Base-by-base conservation (phyloP, 2,888 invertebrate species). In the Fabriciana adippe region DNA sequence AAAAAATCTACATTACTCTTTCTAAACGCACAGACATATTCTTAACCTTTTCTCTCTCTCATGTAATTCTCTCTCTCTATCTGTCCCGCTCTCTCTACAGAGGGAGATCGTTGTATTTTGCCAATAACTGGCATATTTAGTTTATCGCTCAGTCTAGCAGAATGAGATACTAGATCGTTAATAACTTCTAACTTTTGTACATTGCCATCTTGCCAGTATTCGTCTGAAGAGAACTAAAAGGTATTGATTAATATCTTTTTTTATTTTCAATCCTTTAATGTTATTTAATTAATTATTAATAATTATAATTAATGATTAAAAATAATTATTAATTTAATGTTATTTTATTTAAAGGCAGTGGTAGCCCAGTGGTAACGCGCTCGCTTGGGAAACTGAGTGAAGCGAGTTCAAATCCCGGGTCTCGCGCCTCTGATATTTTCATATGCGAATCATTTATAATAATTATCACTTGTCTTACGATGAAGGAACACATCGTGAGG, bases 51-150 rank as follows among this genome's bases (percentile, higher is more conserved):
- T 35, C 89, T 79, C 26, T 90, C 89, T 51, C 79, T 85, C 77
- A 81, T 59, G 73, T 85, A 89, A 59, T 85, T 89, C 5, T 89
- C 88, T 67, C 89, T 79, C 63, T 92, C 91, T 3, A 89, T 88
- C 73, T 83, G 76, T 1, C 78, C 79, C 1, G 81, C 83, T 68
- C 87, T 79, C 68, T 92, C 91, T 0, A 86, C 76, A 0, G 91
- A 91, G 0, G 87, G 86, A 0, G 90, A 87, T 1, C 90, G 72
- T 31, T 84, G 75, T 0, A 91, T 81, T 66, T 78, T 79, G 8
- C 85, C 87, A 0, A 90, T 26, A 0, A 83, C 51, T 0, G 91
- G 89, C 75, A 78, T 72, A 3, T 75, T 79, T 41, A 86, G 31
- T 13, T 75, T 84, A 5, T 71, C 62, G 47, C 91, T 90, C 0